phyloP scores from a whole-genome alignment of 2,113 vertebrate species.

The Cottus gobio region DNA sequence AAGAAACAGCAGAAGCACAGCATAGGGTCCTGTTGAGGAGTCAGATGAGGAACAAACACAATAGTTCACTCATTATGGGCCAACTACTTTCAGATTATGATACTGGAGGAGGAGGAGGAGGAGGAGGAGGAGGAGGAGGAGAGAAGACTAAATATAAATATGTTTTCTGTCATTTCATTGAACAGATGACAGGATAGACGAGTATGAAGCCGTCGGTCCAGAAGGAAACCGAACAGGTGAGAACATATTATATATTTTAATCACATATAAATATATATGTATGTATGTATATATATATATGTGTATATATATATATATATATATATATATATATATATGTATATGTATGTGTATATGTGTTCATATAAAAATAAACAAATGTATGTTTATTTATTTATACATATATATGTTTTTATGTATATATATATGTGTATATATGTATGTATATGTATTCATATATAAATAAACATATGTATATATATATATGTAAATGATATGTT shows the following conservation, averaged over 20 bases:
- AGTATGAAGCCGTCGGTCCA: conserved; percentile 89
- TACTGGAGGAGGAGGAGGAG: not conserved
- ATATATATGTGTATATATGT: not conserved
- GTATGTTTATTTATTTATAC: too few species aligned
- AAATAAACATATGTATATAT: too few species aligned
- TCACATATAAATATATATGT: not conserved
- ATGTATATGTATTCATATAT: too few species aligned
- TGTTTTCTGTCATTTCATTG: conserved; percentile 40
- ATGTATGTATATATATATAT: not conserved
- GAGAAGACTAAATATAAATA: not conserved
- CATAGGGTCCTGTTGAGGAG: too few species aligned
- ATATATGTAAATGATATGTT: too few species aligned
- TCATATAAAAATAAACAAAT: too few species aligned
- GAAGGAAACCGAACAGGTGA: conserved; percentile 92
- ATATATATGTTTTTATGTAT: too few species aligned
- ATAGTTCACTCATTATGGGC: too few species aligned
- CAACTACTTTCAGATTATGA: too few species aligned
- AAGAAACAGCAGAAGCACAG: not conserved
- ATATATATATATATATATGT: not conserved
- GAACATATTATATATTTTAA: conserved; percentile 34
- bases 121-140: not conserved
- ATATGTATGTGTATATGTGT: too few species aligned
- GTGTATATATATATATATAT: not conserved
- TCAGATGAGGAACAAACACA: too few species aligned
- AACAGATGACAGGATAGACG: conserved; percentile 92